Evolutionary conservation across 2,797 vertebrate genomes (phyloP).

Genomic region (Sebastes iracundus): DNA sequence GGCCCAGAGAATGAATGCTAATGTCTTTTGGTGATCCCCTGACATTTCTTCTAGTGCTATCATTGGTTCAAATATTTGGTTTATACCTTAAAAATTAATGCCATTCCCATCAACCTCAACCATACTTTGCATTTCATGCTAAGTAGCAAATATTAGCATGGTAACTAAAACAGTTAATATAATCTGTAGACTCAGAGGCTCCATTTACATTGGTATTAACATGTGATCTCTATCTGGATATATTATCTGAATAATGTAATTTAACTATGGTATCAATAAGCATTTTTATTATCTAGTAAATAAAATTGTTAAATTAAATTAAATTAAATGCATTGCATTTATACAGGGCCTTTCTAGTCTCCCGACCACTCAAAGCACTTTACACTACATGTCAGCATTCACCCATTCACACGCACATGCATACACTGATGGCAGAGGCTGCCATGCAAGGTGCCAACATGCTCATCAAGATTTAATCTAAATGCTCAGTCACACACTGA

Average conservation of each 20-base stretch:
- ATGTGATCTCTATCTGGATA: background rate
- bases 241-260: background rate
- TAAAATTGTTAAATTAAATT: too few relatives aligned
- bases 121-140: background rate
- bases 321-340: background rate
- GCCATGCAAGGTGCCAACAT: too few relatives aligned
- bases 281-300: background rate
- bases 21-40: background rate
- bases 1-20: background rate
- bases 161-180: background rate
- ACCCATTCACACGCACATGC: too few relatives aligned
- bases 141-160: background rate
- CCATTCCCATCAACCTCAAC: background rate
- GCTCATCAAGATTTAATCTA: too few relatives aligned
- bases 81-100: background rate
- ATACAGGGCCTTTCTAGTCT: too few relatives aligned
- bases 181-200: background rate
- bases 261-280: background rate
- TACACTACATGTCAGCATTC: too few relatives aligned
- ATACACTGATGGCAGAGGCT: too few relatives aligned
- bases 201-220: background rate
- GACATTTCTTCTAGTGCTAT: background rate
- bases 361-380: too few relatives aligned
- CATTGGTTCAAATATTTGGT: background rate
- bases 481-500: too few relatives aligned